Percentiles rank a stretch among this genome's conserved stretches.
phyloP scores from a whole-genome alignment of 2,113 vertebrate species.

The Clarias magur region DNA sequence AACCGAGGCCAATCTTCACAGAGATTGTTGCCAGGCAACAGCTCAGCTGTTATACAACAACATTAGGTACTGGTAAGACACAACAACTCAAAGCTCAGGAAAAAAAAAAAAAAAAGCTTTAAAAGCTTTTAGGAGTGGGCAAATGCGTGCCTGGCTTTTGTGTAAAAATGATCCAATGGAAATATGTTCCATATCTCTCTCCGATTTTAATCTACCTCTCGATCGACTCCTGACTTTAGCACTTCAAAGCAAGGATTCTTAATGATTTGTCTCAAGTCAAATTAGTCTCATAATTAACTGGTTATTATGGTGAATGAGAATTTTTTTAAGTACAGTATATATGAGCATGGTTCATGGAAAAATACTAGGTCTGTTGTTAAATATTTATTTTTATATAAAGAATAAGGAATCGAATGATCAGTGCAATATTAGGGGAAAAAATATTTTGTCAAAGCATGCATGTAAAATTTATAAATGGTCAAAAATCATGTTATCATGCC shows the following conservation, averaged over 20 bases:
- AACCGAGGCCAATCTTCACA: constrained; percentile 21
- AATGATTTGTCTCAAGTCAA: background rate
- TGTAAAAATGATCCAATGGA: constrained; percentile 8
- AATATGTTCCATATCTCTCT: background rate
- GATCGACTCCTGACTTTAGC: background rate
- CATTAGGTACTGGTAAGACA: constrained; percentile 37
- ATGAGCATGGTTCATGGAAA: background rate
- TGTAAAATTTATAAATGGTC: background rate
- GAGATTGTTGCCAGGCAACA: constrained; percentile 61
- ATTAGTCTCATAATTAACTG: background rate
- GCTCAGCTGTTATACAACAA: constrained; percentile 25
- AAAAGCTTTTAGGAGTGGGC: constrained; percentile 39
- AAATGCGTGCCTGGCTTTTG: constrained; percentile 31
- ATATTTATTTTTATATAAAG: background rate
- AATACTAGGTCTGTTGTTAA: background rate
- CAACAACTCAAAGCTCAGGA: constrained; percentile 21
- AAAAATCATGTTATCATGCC: background rate
- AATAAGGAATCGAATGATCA: background rate
- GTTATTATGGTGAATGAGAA: background rate
- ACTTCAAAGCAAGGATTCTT: background rate
- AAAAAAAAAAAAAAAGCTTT: constrained; percentile 28
- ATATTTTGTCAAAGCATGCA: background rate
- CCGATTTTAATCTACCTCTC: constrained; percentile 1
- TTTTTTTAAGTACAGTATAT: background rate
- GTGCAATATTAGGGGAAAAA: background rate